phyloP scores from a whole-genome alignment of 2,797 vertebrate species.

The Aeoliscus strigatus region DNA sequence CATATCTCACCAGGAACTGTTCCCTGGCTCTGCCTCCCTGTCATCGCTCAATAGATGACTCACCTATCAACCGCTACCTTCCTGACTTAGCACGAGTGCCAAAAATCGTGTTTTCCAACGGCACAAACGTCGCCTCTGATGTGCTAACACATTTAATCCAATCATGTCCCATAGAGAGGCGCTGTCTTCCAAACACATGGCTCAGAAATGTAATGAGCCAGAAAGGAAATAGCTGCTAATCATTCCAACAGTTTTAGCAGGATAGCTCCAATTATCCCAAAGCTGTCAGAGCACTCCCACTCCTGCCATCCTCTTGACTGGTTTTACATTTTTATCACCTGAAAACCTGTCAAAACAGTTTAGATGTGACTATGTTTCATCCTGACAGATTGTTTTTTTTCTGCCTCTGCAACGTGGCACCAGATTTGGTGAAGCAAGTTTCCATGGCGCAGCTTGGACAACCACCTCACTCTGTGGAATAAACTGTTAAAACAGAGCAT shows the following conservation, averaged over 20 bases:
- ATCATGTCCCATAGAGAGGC: slow-evolving; percentile 8
- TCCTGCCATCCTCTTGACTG: slow-evolving; percentile 3
- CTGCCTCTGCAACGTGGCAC: neutral
- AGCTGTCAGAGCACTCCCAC: slow-evolving; percentile 19
- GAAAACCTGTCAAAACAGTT: slow-evolving; percentile 19
- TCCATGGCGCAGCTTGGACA: too few species aligned
- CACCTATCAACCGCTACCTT: slow-evolving; percentile 25
- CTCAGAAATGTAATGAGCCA: slow-evolving; percentile 23
- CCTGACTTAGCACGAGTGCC: slow-evolving; percentile 25
- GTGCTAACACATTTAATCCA: slow-evolving; percentile 19
- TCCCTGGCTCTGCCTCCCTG: slow-evolving; percentile 6
- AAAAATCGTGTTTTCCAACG: slow-evolving; percentile 27
- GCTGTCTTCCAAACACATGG: slow-evolving; percentile 7
- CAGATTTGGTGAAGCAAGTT: too few species aligned
- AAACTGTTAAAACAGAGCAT: neutral
- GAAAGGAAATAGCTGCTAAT: slow-evolving; percentile 30
- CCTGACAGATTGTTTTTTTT: neutral
- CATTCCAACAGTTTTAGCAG: slow-evolving; percentile 25
- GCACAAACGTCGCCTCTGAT: slow-evolving; percentile 13
- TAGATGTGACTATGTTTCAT: slow-evolving; percentile 7
- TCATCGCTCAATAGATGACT: slow-evolving; percentile 18
- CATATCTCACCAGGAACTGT: slow-evolving; percentile 63
- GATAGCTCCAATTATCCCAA: slow-evolving; percentile 24
- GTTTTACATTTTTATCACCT: slow-evolving; percentile 9
- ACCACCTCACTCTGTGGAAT: neutral